These are phyloP conservation scores for Psettodes erumei DNA, from an alignment of 2,113 vertebrate species.

Conservation along the genomic window DNA sequence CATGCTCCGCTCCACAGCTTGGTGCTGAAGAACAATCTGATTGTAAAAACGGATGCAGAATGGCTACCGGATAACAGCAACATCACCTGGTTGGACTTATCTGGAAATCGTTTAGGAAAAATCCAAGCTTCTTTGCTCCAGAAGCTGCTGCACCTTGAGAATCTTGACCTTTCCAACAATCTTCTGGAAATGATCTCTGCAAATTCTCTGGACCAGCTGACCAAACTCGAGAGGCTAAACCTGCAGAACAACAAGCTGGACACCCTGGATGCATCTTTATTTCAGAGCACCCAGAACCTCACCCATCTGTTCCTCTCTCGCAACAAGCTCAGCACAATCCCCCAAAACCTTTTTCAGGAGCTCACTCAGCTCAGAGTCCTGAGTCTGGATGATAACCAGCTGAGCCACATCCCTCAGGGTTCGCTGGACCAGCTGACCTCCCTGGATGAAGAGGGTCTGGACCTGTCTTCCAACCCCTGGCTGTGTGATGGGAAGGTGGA, in stretches of 20 bases:
- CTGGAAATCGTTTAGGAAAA: constrained; percentile 76
- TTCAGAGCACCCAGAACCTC: constrained; percentile 69
- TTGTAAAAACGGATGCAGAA: constrained; percentile 36
- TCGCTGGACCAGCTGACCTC: constrained; percentile 53
- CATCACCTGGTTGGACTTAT: constrained; percentile 83
- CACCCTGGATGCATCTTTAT: constrained; percentile 52
- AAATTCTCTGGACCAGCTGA: constrained; percentile 54
- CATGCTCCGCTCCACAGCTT: constrained; percentile 74
- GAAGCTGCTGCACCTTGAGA: constrained; percentile 69
- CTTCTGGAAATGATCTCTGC: constrained; percentile 73
- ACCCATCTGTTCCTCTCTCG: constrained; percentile 81
- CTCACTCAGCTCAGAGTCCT: constrained; percentile 74
- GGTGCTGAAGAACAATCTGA: constrained; percentile 84
- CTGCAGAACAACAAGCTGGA: constrained; percentile 83
- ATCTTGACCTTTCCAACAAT: constrained; percentile 86
- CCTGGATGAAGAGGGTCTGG: constrained; percentile 80
- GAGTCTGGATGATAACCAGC: constrained; percentile 83
- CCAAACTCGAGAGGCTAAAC: constrained; percentile 78
- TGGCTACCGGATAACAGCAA: constrained; percentile 79
- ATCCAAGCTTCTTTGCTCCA: constrained; percentile 71
- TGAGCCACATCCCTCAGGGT: constrained; percentile 75
- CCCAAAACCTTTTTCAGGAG: constrained; percentile 35
- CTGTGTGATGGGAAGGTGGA: constrained; percentile 75
- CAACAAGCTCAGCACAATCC: constrained; percentile 80
- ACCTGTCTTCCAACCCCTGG: constrained; percentile 87